phyloP scores from a whole-genome alignment of 1,140 invertebrate species.

The Platorchestia sp. region DNA sequence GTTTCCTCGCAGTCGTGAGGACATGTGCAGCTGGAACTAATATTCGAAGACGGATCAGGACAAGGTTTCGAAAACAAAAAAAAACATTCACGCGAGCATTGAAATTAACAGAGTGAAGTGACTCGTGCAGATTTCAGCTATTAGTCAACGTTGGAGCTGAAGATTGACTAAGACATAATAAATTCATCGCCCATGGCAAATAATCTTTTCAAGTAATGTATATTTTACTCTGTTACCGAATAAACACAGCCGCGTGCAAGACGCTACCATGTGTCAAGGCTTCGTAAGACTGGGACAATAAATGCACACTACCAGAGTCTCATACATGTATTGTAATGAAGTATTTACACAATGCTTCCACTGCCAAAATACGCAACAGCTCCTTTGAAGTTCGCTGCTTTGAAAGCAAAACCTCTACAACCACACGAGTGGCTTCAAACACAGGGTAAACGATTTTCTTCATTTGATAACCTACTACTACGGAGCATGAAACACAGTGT shows the following conservation, averaged over 20 bases:
- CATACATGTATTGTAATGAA: neutral
- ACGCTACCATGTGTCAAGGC: neutral
- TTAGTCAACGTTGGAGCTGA: neutral
- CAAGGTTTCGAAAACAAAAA: too few species aligned
- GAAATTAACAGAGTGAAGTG: too few species aligned
- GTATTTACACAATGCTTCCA: neutral
- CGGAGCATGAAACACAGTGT: neutral
- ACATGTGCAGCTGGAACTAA: too few species aligned
- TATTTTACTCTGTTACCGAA: too few species aligned
- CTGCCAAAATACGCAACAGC: neutral
- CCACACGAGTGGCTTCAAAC: neutral
- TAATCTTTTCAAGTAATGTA: too few species aligned
- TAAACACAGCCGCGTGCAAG: too few species aligned
- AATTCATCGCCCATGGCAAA: too few species aligned
- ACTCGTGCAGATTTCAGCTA: neutral
- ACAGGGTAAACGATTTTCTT: neutral
- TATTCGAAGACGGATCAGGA: too few species aligned
- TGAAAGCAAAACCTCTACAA: neutral
- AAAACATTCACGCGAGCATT: too few species aligned
- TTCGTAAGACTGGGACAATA: neutral
- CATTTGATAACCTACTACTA: neutral
- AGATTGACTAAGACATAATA: too few species aligned
- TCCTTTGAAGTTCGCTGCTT: neutral
- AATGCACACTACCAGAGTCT: neutral
- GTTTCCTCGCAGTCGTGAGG: too few species aligned